These are phyloP conservation scores for Bostrychus sinensis DNA, from an alignment of 2,113 vertebrate genomes.

Conservation along the genomic window DNA sequence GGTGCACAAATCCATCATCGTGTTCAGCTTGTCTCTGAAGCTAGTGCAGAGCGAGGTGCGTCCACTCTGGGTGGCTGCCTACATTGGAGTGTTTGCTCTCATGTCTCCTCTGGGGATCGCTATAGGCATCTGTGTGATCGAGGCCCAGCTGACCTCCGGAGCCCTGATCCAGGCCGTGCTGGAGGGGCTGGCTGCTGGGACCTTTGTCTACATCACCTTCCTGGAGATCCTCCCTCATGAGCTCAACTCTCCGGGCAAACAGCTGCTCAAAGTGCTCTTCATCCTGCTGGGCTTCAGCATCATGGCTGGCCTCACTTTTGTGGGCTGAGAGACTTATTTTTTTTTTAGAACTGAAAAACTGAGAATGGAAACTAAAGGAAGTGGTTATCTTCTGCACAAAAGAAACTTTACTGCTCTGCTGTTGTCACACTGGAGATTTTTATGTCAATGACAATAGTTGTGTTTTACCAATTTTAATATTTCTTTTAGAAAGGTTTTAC, in stretches of 20 bases:
- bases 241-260: slow-evolving; percentile 80
- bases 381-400: not conserved
- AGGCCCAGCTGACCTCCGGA: slow-evolving; percentile 62
- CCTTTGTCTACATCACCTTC: slow-evolving; percentile 91
- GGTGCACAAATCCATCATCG: slow-evolving; percentile 89
- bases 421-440: not conserved
- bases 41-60: slow-evolving; percentile 79
- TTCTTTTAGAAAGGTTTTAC: no score
- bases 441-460: not conserved
- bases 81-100: slow-evolving; percentile 81
- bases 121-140: slow-evolving; percentile 82
- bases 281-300: slow-evolving; percentile 85
- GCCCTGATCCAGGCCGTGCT: slow-evolving; percentile 83
- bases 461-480: no score
- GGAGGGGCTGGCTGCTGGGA: slow-evolving; percentile 87
- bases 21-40: slow-evolving; percentile 87
- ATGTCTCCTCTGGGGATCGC: slow-evolving; percentile 87
- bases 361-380: no score
- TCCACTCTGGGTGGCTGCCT: slow-evolving; percentile 78
- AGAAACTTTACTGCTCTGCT: not conserved
- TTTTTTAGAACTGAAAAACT: no score
- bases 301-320: slow-evolving; percentile 85
- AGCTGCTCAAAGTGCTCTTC: slow-evolving; percentile 86
- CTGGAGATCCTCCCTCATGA: slow-evolving; percentile 90
- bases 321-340: slow-evolving; percentile 80